Conservation (phyloP, 2,113 vertebrate genomes). For the Neodon shergylaensis region DNA sequence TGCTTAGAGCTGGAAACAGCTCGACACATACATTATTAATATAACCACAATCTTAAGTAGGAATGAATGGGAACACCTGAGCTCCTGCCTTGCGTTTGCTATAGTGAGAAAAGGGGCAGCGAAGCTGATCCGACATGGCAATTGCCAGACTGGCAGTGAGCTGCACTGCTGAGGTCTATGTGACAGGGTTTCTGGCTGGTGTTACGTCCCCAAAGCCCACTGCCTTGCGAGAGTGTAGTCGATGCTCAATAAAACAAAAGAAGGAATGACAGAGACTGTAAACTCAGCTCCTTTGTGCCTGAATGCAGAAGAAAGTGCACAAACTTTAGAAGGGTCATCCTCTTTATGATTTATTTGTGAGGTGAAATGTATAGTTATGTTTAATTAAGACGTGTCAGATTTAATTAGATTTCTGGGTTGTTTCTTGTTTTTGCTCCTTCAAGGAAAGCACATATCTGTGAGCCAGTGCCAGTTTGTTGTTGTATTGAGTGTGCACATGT, state of each 20-base stretch:
- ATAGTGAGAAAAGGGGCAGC: background rate
- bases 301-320: background rate
- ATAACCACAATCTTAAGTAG: background rate
- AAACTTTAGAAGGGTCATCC: background rate
- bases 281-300: background rate
- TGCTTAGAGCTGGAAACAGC: background rate
- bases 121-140: background rate
- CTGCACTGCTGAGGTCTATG: background rate
- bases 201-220: background rate
- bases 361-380: background rate
- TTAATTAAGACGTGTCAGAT: background rate
- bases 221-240: background rate
- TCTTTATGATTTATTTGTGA: background rate
- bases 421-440: background rate
- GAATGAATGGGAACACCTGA: background rate
- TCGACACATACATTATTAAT: background rate
- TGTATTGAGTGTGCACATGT: background rate
- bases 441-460: background rate
- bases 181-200: background rate
- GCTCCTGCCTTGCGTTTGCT: background rate
- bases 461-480: background rate
- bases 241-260: background rate
- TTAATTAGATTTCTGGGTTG: background rate
- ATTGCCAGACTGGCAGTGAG: background rate
- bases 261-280: background rate